These are phyloP conservation scores for Labeo calbasu DNA, from an alignment of 2,797 vertebrate species.

Conservation along the genomic window DNA sequence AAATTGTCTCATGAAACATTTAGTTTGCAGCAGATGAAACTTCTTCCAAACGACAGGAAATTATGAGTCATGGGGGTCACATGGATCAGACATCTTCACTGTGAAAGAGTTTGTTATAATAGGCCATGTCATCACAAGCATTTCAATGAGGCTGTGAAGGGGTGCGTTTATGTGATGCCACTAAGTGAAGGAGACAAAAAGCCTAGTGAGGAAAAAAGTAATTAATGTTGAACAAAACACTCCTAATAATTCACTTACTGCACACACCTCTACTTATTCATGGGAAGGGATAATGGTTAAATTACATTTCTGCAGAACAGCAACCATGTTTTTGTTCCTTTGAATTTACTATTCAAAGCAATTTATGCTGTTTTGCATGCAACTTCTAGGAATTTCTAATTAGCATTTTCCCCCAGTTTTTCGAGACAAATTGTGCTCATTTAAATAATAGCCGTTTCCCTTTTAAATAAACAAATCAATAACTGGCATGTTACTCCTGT, in stretches of 20 bases:
- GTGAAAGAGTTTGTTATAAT: conserved; percentile 2
- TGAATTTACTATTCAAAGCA: conserved; percentile 17
- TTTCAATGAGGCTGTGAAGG: conserved; percentile 8
- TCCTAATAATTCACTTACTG: conserved; percentile 30
- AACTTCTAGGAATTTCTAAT: conserved; percentile 7
- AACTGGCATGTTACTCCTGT: neutral
- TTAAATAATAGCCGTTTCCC: conserved; percentile 4
- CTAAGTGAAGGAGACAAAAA: neutral
- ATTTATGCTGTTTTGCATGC: neutral
- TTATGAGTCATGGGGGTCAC: conserved; percentile 15
- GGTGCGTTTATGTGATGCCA: neutral
- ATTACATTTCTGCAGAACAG: conserved; percentile 31
- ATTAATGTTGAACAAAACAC: conserved; percentile 41
- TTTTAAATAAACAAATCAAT: conserved; percentile 20
- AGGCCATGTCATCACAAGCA: neutral
- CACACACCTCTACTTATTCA: conserved; percentile 22
- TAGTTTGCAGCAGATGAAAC: neutral
- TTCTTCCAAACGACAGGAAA: neutral
- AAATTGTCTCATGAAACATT: neutral
- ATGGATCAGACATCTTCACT: conserved; percentile 9
- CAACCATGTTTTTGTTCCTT: neutral
- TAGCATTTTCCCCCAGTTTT: neutral
- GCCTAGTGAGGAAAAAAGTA: conserved; percentile 23
- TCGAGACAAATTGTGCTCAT: neutral
- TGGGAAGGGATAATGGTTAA: conserved; percentile 43